Base-by-base conservation (phyloP, 1,140 invertebrate species). In the Brachionus rotundiformis region DNA sequence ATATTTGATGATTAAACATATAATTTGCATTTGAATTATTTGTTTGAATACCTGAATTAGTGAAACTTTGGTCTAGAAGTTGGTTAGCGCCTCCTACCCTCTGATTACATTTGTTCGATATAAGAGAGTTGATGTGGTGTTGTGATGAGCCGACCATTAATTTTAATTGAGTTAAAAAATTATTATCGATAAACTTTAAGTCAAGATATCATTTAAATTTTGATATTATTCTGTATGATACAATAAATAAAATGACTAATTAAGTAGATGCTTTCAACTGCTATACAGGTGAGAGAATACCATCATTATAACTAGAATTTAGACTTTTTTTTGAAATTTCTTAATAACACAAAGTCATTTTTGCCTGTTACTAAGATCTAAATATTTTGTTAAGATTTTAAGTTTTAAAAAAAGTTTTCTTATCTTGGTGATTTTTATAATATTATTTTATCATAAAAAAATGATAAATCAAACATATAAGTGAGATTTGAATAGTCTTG, bases 1-100 rank as follows among this genome's bases (percentile, higher is more conserved):
- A 73, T 73, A 44, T 44, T 73, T 73, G 68, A 23, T 73, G 36
- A 44, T 73, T 73, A 68, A 68, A 68, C 63, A 68, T 31, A 68
- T 19, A 68, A 68, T 68, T 68, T 68, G 33, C 29, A 73, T 73
- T 73, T 19, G 19, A 44, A 27, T 44, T 47, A 41, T 31, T 73
- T 44, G 25, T 39, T 44, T 73, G 29, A 5, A 19, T 68, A 68
- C 63, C 31, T 68, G 63, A 19, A 33, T 36, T 68, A 19, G 16
- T 36, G 19, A 44, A 71, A 71, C 39, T 36, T 27, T 73, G n/a
- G 25, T 73, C 41, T 25, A 73, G 5, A 73, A 73, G 44, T 25
- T 73, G 19, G 27, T 73, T 73, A n/a, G 39, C 39, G 29, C 36
- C 36, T 8, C 68, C 68, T 6, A 73, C 36, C 10, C 41, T 73